phyloP scores from a whole-genome alignment of 92 coral and sea anemone genomes.

The Zoanthus solanderi region DNA sequence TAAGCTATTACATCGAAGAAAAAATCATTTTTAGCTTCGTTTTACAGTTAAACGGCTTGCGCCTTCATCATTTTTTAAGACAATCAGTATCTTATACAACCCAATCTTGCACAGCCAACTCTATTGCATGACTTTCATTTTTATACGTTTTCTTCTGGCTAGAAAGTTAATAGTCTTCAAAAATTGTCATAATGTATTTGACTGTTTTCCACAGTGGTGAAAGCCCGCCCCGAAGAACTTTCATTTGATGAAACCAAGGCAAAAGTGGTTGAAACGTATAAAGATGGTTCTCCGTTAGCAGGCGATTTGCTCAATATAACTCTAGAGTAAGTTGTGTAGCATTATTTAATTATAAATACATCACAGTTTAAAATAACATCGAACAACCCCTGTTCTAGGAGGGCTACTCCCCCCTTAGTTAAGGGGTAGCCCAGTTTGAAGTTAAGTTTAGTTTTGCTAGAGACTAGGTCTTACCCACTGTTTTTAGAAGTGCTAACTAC shows the following conservation, averaged over 20 bases:
- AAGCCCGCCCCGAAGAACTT: slow-evolving; percentile 34
- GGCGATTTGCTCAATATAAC: background rate
- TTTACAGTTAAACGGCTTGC: background rate
- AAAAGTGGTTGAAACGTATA: slow-evolving; percentile 19
- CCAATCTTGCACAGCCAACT: background rate
- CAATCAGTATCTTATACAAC: background rate
- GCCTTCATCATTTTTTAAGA: background rate
- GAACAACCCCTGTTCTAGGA: too few relatives aligned
- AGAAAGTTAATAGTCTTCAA: too few relatives aligned
- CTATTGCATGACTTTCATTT: background rate
- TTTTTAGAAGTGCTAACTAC: too few relatives aligned
- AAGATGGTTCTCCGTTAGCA: background rate
- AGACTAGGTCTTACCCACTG: too few relatives aligned
- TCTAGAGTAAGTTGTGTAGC: slow-evolving; percentile 21
- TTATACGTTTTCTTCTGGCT: too few relatives aligned
- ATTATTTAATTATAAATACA: too few relatives aligned
- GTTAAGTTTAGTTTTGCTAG: too few relatives aligned
- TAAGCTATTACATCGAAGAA: too few relatives aligned
- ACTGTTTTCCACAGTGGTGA: slow-evolving; percentile 15
- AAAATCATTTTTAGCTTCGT: too few relatives aligned
- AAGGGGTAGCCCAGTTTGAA: too few relatives aligned
- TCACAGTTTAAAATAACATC: too few relatives aligned
- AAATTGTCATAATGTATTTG: background rate
- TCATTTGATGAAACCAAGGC: slow-evolving; percentile 3
- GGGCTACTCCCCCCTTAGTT: too few relatives aligned